Conservation (phyloP, 2,888 invertebrate species). For the Allophyes oxyacanthae region DNA sequence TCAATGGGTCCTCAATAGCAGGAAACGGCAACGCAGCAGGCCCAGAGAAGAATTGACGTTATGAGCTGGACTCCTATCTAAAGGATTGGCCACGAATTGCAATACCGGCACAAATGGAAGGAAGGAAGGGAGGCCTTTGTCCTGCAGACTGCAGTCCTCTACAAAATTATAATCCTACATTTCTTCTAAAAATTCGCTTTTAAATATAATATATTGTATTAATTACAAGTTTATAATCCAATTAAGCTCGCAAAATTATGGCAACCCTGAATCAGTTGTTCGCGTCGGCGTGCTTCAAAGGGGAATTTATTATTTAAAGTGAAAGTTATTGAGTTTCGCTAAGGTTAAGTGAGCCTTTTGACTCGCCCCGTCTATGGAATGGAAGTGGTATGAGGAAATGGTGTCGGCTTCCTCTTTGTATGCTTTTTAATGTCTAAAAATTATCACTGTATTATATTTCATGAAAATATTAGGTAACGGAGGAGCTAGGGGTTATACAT, state of each 20-base stretch:
- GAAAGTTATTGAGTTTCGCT: conserved; percentile 88
- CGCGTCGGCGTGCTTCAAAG: conserved; percentile 80
- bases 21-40: too few relatives aligned
- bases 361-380: conserved; percentile 68
- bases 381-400: conserved; percentile 68
- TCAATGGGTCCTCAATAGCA: too few relatives aligned
- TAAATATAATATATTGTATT: conserved; percentile 36
- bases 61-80: too few relatives aligned
- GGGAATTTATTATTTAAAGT: conserved; percentile 87
- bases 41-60: too few relatives aligned
- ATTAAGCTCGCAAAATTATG: conserved; percentile 66
- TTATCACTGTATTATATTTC: conserved; percentile 24
- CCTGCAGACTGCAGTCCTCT: too few relatives aligned
- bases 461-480: not conserved
- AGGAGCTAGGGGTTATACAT: too few relatives aligned
- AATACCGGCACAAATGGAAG: too few relatives aligned
- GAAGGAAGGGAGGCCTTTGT: too few relatives aligned
- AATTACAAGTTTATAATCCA: conserved; percentile 58
- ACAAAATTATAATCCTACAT: not conserved
- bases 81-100: too few relatives aligned
- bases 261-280: conserved; percentile 79
- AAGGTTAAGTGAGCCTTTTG: conserved; percentile 87
- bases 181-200: conserved; percentile 12
- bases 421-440: conserved; percentile 62
- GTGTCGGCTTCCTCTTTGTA: conserved; percentile 71